Base-by-base conservation (phyloP, 2,797 vertebrate species). In the Chelidonichthys spinosus region DNA sequence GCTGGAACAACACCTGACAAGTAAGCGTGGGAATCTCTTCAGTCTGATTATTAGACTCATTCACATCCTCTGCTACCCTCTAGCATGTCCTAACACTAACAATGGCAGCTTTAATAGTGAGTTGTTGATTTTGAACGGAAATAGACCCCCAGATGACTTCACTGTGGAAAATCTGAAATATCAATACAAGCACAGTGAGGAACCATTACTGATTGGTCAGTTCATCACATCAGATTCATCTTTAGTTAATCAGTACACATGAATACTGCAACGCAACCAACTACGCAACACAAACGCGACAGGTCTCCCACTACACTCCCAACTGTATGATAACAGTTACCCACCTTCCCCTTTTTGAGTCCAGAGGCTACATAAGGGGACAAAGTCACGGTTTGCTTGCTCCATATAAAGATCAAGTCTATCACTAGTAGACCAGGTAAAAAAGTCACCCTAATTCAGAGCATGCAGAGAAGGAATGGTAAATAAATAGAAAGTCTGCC, bases 1-100 rank as follows among this genome's bases (percentile, higher is more conserved):
- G 93, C 90, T 92, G 50, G 50, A 53, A 33, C 25, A 18, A 53
- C 50, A 53, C 79, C 74, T 66, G 55, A 75, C 25, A 69, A 59
- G 60, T 49, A 89, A 85, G 88, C 88, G 82, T 89, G 87, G 85
- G 89, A 94, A 94, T 78, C 52, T 72, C 32, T 71, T 47, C 76
- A 32, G 44, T 73, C 64, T 79, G 61, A 72, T 84, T 46, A 65
- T 69, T 44, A 35, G 1, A 82, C 33, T 74, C n/a, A 43, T 70
- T 74, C 15, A 43, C 36, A 61, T 61, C 17, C 43, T 63, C 39
- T 50, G 52, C 59, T 63, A 39, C 9, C 40, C 40, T 65, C 40
- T 11, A 73, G 4, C 43, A 68, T 35, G 47, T 69, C 49, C 61
- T 49, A 17, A 70, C 33, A 70, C 46, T 47, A 37, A 64, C 25